Conservation (phyloP, 2,797 vertebrate genomes). For the Xerus rutilus region DNA sequence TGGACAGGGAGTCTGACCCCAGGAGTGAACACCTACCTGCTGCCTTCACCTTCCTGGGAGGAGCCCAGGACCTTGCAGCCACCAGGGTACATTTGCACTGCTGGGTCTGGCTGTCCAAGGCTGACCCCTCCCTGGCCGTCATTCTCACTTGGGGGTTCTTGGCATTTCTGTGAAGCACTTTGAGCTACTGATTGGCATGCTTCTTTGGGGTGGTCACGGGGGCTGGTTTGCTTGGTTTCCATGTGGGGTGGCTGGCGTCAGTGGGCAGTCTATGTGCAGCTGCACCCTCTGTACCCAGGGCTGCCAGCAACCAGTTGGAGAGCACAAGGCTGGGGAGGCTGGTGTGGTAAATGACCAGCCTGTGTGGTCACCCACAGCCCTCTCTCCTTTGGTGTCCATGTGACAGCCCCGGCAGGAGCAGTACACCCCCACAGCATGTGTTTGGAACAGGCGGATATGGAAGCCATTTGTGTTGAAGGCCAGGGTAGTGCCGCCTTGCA, state of each 20-base stretch:
- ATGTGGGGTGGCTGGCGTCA: not conserved
- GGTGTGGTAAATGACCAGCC: not conserved
- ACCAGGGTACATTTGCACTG: fast-evolving
- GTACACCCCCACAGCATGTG: not conserved
- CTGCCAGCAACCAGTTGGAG: not conserved
- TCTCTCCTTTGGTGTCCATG: not conserved
- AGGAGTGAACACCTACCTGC: not conserved
- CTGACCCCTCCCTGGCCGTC: not conserved
- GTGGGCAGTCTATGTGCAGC: not conserved
- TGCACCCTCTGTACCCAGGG: not conserved
- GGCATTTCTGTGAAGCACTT: not conserved
- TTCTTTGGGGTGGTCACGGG: not conserved
- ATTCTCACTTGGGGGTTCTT: not conserved
- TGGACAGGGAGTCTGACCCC: not conserved
- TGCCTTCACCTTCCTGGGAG: not conserved
- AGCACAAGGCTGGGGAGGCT: fast-evolving
- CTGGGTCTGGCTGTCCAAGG: not conserved
- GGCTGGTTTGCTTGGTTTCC: not conserved
- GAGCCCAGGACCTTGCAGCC: not conserved
- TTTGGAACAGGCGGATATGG: not conserved
- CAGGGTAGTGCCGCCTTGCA: not conserved
- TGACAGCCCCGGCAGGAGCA: not conserved
- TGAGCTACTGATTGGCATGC: not conserved
- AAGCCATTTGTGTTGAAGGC: not conserved
- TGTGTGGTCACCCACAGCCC: too few relatives aligned